Evolutionary conservation across 2,888 invertebrate species (phyloP).

Genomic region (Aethes cnicana): DNA sequence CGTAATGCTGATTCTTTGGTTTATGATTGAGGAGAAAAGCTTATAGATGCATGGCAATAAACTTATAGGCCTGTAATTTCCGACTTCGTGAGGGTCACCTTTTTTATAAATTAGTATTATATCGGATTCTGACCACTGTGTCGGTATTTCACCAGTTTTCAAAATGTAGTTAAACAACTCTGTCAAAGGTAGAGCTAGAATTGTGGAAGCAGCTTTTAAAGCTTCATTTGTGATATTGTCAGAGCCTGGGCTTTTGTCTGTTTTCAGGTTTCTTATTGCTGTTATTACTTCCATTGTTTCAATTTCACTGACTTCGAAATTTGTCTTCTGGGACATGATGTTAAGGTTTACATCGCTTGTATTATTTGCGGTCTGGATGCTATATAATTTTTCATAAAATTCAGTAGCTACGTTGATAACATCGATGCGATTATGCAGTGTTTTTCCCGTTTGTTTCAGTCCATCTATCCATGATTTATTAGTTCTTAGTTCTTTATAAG

Average conservation of each 20-base stretch:
- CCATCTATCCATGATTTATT: constrained; percentile 29
- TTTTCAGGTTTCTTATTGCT: background rate
- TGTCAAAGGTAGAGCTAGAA: background rate
- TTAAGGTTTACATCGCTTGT: constrained; percentile 6
- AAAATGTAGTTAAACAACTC: constrained; percentile 26
- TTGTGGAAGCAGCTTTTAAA: no score
- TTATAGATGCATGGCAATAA: no score
- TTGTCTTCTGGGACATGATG: no score
- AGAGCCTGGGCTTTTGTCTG: no score
- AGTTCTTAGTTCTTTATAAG: constrained; percentile 30
- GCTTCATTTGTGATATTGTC: no score
- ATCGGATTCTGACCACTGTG: constrained; percentile 31
- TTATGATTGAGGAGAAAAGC: no score
- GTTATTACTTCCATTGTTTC: background rate
- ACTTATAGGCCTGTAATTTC: constrained; percentile 34
- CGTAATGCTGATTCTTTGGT: no score
- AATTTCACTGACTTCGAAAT: no score
- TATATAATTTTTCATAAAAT: constrained; percentile 29
- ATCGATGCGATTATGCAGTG: constrained; percentile 23
- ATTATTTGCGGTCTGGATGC: constrained; percentile 1
- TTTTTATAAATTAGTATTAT: constrained; percentile 32
- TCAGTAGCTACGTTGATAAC: constrained; percentile 18
- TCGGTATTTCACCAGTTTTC: constrained; percentile 19
- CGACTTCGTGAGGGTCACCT: constrained; percentile 27
- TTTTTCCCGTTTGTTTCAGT: constrained; percentile 11